Evolutionary conservation across 2,888 invertebrate species (phyloP), one percentile per base, ranked within the genome.

Genomic region (Watsonalla cultraria): DNA sequence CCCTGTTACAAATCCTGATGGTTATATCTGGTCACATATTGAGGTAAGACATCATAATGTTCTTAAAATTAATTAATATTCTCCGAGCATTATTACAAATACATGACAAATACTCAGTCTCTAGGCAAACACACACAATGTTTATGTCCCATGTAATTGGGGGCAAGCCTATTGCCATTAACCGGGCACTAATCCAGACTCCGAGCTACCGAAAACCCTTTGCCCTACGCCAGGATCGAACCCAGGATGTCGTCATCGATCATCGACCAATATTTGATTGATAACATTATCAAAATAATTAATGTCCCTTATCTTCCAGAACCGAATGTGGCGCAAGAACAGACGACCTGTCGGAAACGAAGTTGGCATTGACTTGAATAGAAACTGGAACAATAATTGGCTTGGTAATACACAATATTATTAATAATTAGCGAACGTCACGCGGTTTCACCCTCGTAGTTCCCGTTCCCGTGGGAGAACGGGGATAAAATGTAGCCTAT

Each of bases 1-100:
- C 60, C 95, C 96, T 0, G 93, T 94, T 0, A 87, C 92, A 1
- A 96, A 96, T 76, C 95, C 95, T 7, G 95, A 96, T 84, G 95
- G 95, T 7, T 95, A 94, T 70, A 91, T 83, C 5, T 95, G 93
- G 72, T 92, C 93, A 6, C 93, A 94, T 66, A 91, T 91, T 0
- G 76, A 75, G 55, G 94, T 95, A 83, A 86, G 89, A 80, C 49
- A 51, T 48, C 47, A 48, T 34, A 34, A 14, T 47, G 7, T 7
- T 8, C 33, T 13, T 13, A 42, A 42, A 24, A 24, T 24, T 50
- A 34, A 45, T n/a, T 5, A 15, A 14, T 46, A 33, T 48, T 34
- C 7, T 5, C 24, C 24, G 24, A 4, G 4, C 4, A 24, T 24
- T 24, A 24, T 24, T 2, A 24, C 24, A 24, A 24, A 24, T 24